Base-by-base conservation (phyloP, 1,140 invertebrate genomes). In the Heliconius melpomene region DNA sequence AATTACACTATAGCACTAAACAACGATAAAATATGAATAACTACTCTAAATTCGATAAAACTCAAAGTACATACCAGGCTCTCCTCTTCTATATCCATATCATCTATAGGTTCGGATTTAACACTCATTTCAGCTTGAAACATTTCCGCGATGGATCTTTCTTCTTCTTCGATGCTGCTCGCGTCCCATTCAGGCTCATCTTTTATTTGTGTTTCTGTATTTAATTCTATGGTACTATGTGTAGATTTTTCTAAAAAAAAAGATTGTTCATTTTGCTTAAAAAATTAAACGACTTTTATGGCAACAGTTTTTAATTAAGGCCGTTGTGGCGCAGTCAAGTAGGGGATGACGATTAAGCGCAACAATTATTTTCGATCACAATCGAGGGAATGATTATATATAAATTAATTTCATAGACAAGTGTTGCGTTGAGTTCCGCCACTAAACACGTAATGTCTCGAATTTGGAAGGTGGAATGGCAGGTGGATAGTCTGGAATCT, bases 121-220 rank as follows among this genome's bases (percentile, higher is more conserved):
- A 95, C 95, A 26, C 88, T 95, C 90, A 95, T 95, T 79, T 95
- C 95, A 0, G 92, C 88, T 72, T 95, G 92, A 76, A 95, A 94
- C 89, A 95, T 95, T 72, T 94, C 90, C 0, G 92, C 93, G 18
- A 94, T 94, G 7, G 91, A 92, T 2, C 91, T 81, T 60, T 93
- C 91, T 57, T 95, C 93, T 74, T 95, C 95, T 46, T 95, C 94
- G 16, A 94, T 94, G 74, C 93, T 94, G 80, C 93, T 95, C 16
- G 96, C 96, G 46, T 97, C 96, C 95, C 97, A 96, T 83, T 97
- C 96, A 23, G 97, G 97, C 86, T 97, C 96, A 79, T 96, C 95
- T 86, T 97, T 96, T 0, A 97, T 95, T 75, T 95, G 84, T 8
- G 96, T 86, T 76, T 96, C 95, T 18, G 84, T 85, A 16, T 75